Conservation (phyloP, 2,113 vertebrate species). For the Leucosticte australis region DNA sequence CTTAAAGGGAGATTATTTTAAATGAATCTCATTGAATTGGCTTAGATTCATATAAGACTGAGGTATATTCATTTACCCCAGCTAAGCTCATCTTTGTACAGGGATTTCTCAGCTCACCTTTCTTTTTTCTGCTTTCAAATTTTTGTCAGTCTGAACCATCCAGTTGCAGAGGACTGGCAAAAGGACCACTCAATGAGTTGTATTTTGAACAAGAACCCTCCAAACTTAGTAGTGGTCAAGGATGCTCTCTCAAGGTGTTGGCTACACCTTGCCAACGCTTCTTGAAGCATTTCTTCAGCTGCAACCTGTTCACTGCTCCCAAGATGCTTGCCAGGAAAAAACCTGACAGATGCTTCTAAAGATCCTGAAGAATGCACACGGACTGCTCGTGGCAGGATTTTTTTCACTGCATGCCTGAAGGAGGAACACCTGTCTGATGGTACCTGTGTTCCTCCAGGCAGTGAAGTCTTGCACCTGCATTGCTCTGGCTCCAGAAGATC, state of each 20-base stretch:
- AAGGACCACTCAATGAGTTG: neutral
- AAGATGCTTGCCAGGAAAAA: neutral
- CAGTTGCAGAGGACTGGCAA: neutral
- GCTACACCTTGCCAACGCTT: neutral
- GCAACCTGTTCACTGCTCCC: neutral
- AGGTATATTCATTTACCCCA: neutral
- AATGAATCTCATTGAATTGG: neutral
- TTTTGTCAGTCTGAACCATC: neutral
- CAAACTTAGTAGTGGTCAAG: neutral
- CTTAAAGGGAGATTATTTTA: constrained; percentile 2
- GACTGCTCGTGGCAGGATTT: neutral
- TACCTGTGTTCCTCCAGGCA: neutral
- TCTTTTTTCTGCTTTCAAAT: neutral
- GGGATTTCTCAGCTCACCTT: neutral
- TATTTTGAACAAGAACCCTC: neutral
- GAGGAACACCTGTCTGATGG: neutral
- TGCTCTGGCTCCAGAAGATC: neutral
- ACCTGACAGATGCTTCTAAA: neutral
- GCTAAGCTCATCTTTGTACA: neutral
- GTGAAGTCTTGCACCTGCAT: rapidly evolving
- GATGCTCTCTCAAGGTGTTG: neutral
- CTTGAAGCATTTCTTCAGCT: neutral
- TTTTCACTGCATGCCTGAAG: neutral
- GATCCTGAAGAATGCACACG: neutral
- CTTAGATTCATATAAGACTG: neutral